Base-by-base conservation (phyloP, 1,140 invertebrate species). In the Dendroctonus ponderosae region DNA sequence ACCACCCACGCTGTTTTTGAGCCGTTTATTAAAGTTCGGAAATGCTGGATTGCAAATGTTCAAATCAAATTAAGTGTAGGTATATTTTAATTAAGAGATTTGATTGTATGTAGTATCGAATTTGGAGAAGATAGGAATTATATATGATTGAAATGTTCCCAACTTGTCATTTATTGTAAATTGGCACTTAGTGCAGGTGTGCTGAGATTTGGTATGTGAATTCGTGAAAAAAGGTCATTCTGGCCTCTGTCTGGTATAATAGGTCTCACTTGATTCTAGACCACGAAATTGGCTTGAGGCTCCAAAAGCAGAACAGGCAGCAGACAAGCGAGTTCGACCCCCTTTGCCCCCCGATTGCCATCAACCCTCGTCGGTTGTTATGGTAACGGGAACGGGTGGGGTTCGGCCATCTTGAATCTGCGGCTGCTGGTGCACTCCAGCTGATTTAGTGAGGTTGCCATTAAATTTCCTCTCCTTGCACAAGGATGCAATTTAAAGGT, bases 301-400 rank as follows among this genome's bases (percentile, higher is more conserved):
- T 41, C 11, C 39, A 48, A 11, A 38, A 53, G 49, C 43, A 61
- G 49, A 39, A 40, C 9, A 37, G n/a, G 60, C 49, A 44, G 14
- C 51, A 66, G 57, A 60, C 64, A 41, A 66, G 49, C 74, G 73
- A 74, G 71, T 72, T 42, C 15, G 12, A 6, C 39, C 61, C 61
- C 40, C 61, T 14, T 15, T 14, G 11, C 14, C 40, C 44, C 49
- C 39, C 12, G 14, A 15, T 56, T 44, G 6, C 48, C 8, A 66
- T 50, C 62, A 65, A 65, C 57, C 64, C 57, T 41, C 57, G 73
- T 46, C 42, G 66, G 77, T 77, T 69, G 67, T 74, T 70, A 77
- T 75, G 73, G 73, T 49, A 70, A 78, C 75, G 51, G 64, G 73
- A 56, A 5, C 44, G 63, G 54, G 53, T 66, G 64, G 56, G 56